Base-by-base conservation (phyloP, 2,888 invertebrate species). In the Phytoseiulus persimilis region DNA sequence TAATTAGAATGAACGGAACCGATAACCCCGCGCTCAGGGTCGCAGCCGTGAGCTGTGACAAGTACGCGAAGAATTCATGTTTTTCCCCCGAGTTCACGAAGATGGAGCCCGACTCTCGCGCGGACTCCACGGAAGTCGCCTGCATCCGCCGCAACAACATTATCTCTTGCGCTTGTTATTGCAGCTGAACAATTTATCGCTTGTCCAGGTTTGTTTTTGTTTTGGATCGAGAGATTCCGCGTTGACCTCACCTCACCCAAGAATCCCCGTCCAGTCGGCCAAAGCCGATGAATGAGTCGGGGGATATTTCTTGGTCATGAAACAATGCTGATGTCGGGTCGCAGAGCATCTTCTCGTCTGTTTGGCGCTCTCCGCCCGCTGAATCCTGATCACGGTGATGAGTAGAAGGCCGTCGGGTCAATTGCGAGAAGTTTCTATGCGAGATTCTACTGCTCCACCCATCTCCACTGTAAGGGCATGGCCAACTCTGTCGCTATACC, bases 1-100 rank as follows among this genome's bases (percentile, higher is more conserved):
- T 87, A 87, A 87, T 87, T 87, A 87, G 87, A 87, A 87, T 87
- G n/a, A 87, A 87, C 87, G 87, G n/a, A 87, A 87, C 87, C 28
- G 33, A 87, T 87, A 39, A 87, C 87, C 33, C 33, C 45, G 31
- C 65, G 65, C 65, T 23, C 65, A 1, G 5, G 5, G 1, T 39
- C 9, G 39, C 39, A 3, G 39, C 39, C 28, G 65, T 18, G 1
- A 14, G 9, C 65, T 65, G 28, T 65, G 65, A 65, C 65, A 65
- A 14, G 65, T 65, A 65, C 23, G 23, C 23, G 2, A 23, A 23
- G 65, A 23, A 11, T 65, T 28, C 65, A 23, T 14, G 65, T 3
- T 65, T 65, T 65, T 65, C 18, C 18, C 2, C 65, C 9, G 11
- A 6, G 39, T 23, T 65, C 65, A 23, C 28, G 1, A 65, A 65